These are phyloP conservation scores for Falco punctatus DNA, from an alignment of 2,113 vertebrate species.

Conservation along the genomic window DNA sequence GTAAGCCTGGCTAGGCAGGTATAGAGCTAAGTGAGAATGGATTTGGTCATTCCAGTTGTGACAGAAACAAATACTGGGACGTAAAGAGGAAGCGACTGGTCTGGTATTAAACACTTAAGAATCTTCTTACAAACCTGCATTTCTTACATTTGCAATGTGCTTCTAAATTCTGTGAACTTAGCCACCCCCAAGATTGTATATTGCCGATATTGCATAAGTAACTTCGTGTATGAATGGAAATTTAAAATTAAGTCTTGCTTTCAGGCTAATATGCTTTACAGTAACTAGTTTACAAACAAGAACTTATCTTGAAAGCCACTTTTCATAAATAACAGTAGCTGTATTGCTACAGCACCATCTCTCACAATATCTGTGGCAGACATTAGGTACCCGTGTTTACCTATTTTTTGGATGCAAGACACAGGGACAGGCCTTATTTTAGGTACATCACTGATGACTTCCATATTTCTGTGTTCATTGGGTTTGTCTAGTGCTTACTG, in stretches of 20 bases:
- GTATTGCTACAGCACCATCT: not conserved
- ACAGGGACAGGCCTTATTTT: not conserved
- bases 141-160: not conserved
- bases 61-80: not conserved
- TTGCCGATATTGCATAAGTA: not conserved
- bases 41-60: not conserved
- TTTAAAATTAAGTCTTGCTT: not conserved
- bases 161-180: not conserved
- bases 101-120: not conserved
- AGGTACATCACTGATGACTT: not conserved
- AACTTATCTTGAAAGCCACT: not conserved
- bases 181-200: accelerated
- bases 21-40: not conserved
- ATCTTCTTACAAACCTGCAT: not conserved
- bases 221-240: not conserved
- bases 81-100: not conserved
- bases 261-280: not conserved
- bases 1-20: not conserved
- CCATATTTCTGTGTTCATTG: not conserved
- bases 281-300: not conserved
- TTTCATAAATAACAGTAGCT: not conserved
- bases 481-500: not conserved
- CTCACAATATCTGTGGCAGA: accelerated
- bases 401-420: not conserved
- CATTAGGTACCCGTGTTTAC: not conserved